Conservation (phyloP, 2,797 vertebrate species). For the Chanos chanos region DNA sequence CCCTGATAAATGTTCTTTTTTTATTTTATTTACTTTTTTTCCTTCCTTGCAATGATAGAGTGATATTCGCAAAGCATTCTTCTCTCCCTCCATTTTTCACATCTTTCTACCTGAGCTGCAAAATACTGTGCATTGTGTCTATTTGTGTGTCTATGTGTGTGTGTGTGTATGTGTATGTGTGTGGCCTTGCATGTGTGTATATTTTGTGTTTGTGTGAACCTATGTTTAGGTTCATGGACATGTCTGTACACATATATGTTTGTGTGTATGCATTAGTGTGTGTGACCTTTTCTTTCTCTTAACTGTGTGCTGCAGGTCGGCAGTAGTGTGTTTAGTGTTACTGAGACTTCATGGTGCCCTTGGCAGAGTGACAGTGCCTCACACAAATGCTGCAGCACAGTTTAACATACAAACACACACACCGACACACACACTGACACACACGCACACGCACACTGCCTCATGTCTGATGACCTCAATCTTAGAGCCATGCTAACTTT, state of each 20-base stretch:
- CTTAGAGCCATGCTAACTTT: too few relatives aligned
- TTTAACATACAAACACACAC: background rate
- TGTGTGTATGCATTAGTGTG: too few relatives aligned
- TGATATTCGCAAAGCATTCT: constrained; percentile 32
- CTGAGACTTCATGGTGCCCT: constrained; percentile 62
- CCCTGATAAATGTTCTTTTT: constrained; percentile 59
- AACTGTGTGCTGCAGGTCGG: constrained; percentile 53
- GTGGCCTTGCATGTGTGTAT: constrained; percentile 18
- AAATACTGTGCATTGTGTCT: constrained; percentile 3
- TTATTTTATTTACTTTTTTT: constrained; percentile 30
- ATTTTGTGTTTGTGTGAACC: background rate
- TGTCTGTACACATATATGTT: too few relatives aligned
- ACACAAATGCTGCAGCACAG: background rate
- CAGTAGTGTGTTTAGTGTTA: constrained; percentile 73
- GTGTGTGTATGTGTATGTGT: constrained; percentile 6
- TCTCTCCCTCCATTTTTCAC: too few relatives aligned
- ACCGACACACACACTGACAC: background rate
- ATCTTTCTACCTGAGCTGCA: constrained; percentile 31
- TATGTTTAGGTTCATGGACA: background rate
- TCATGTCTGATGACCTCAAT: constrained; percentile 54
- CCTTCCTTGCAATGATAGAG: constrained; percentile 44
- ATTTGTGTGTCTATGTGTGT: background rate
- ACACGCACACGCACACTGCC: too few relatives aligned
- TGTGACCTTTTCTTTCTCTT: constrained; percentile 15
- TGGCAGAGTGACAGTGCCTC: too few relatives aligned